Conservation (phyloP, 2,113 vertebrate genomes). For the Mastomys natalensis region DNA sequence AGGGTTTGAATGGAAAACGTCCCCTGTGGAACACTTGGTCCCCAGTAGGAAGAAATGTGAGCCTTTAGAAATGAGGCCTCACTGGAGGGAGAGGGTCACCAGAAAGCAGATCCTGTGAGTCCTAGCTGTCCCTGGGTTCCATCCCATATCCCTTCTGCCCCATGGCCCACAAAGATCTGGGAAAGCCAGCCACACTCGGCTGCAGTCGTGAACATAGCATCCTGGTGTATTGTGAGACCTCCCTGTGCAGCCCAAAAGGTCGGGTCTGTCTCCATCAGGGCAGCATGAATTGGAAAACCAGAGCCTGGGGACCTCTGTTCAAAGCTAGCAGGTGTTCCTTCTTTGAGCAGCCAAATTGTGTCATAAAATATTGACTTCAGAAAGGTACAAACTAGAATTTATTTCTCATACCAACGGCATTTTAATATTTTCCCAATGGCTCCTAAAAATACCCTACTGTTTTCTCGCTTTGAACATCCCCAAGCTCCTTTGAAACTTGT, state of each 20-base stretch:
- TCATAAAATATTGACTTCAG: background rate
- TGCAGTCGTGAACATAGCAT: background rate
- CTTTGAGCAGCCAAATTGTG: background rate
- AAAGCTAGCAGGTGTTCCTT: background rate
- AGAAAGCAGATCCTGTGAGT: background rate
- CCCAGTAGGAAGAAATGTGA: background rate
- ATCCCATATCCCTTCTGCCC: background rate
- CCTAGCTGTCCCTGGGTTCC: background rate
- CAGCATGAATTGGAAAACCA: background rate
- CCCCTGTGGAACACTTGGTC: background rate
- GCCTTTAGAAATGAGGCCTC: background rate
- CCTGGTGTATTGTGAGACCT: background rate
- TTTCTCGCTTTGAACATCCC: conserved; percentile 17
- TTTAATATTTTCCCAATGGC: conserved; percentile 46
- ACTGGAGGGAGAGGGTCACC: background rate
- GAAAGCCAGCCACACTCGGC: no score
- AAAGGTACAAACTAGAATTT: conserved; percentile 16
- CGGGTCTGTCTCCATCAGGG: background rate
- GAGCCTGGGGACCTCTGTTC: background rate
- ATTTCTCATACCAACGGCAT: conserved; percentile 21
- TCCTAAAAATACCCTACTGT: conserved; percentile 47
- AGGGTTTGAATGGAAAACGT: no score
- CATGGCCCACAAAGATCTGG: background rate
- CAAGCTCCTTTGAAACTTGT: conserved; percentile 56
- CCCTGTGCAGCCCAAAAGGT: background rate